Base-by-base conservation (phyloP, 2,113 vertebrate species). In the Isurus oxyrinchus region DNA sequence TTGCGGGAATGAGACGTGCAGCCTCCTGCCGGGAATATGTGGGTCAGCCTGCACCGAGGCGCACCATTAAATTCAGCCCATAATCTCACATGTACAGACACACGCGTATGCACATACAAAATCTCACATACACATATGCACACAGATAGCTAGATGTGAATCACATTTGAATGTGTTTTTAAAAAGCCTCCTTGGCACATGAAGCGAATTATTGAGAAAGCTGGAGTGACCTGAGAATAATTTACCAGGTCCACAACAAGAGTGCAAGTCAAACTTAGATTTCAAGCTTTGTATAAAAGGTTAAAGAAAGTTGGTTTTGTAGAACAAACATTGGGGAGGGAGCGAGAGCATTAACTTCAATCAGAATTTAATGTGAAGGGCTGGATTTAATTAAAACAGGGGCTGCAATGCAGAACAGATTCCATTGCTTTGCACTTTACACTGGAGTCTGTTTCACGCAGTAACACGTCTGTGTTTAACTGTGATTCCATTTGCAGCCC, bases 231-330 rank as follows among this genome's bases (percentile, higher is more conserved):
- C 23, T 21, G 23, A 53, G 44, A 86, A 25, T 21, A 61, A 35
- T n/a, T 40, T 81, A 81, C 16, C 35, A 40, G 35, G 40, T 2
- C 5, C n/a, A 19, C 79, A 16, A 27, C 0, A 31, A 5, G 14
- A 44, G 19, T 44, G 14, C 1, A 31, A 93, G 35, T 35, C 57
- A 61, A 63, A n/a, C 57, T 35, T 57, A 19, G 13, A 59, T 35
- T 35, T 59, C 55, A 59, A 59, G 25, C 55, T n/a, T 31, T n/a
- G 88, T 57, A 40, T 57, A 59, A 59, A 91, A 61, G 57, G 57
- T 93, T 93, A 63, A 93, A 63, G 35, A 93, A 93, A 93, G 59
- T 93, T 93, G 35, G 19, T 93, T 93, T 16, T 93, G 35, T 61
- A 7, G 31, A 40, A 55, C 57, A 93, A 93, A 93, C 57, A 93